Evolutionary conservation across 2,888 invertebrate genomes (phyloP).

Genomic region (Leptinotarsa rubiginosa): DNA sequence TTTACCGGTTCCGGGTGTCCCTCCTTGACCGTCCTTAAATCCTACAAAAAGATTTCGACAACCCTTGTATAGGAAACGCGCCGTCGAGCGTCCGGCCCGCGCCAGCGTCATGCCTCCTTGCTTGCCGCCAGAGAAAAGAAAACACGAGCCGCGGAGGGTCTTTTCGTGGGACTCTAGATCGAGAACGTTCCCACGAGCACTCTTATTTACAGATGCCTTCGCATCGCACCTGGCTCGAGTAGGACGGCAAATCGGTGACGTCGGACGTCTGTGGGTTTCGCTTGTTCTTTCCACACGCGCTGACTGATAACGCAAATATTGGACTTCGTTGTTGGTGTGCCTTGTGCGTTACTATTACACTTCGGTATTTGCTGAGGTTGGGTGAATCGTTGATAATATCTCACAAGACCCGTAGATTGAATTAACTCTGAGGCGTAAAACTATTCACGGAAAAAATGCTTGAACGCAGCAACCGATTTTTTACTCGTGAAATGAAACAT

Average conservation of each 20-base stretch:
- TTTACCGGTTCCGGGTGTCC: not conserved
- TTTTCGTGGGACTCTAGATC: conserved; percentile 53
- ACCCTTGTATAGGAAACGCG: conserved; percentile 47
- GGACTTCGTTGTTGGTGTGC: conserved; percentile 25
- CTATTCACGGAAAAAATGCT: no score
- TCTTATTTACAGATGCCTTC: conserved; percentile 53
- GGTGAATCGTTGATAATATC: conserved; percentile 13
- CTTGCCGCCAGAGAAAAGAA: conserved; percentile 46
- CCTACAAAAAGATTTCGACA: conserved; percentile 11
- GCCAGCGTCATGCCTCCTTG: conserved; percentile 47
- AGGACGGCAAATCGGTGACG: conserved; percentile 37
- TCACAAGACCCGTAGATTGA: not conserved
- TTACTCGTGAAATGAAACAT: no score
- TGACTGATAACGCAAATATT: conserved; percentile 40
- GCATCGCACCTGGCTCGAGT: conserved; percentile 50
- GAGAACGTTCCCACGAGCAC: conserved; percentile 55
- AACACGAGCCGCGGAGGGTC: conserved; percentile 52
- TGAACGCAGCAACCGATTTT: no score
- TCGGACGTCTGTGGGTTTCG: conserved; percentile 22
- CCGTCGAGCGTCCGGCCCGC: conserved; percentile 53
- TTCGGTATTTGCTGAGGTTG: conserved; percentile 14
- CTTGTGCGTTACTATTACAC: conserved; percentile 21
- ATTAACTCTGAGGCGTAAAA: no score
- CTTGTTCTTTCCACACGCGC: conserved; percentile 19
- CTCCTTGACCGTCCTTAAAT: not conserved